phyloP scores from a whole-genome alignment of 2,113 vertebrate genomes.

The Sula dactylatra region DNA sequence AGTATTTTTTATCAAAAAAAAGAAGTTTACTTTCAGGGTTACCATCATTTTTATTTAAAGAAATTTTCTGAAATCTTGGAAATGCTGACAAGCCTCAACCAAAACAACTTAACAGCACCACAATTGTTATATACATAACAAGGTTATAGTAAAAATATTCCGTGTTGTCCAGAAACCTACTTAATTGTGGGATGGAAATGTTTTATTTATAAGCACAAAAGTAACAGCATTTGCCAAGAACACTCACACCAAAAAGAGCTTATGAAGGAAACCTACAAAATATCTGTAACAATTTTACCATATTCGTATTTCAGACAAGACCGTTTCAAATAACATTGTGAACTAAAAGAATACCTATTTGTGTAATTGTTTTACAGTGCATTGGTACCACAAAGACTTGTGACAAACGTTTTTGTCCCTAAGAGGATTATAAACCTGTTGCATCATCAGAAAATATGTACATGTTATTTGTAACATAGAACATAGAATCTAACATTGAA shows the following conservation, averaged over 20 bases:
- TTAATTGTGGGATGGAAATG: background rate
- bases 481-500: too few species aligned
- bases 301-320: background rate
- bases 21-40: background rate
- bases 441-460: background rate
- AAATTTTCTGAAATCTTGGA: background rate
- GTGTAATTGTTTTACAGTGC: background rate
- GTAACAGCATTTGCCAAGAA: background rate
- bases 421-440: background rate
- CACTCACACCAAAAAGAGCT: background rate
- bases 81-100: background rate
- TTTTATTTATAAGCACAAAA: background rate
- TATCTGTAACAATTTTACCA: background rate
- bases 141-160: background rate
- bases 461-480: too few species aligned
- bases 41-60: background rate
- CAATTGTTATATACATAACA: background rate
- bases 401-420: background rate
- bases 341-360: background rate
- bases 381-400: background rate
- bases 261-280: background rate
- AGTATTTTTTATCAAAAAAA: background rate
- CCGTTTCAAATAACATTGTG: background rate
- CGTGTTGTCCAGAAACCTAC: background rate
- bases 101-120: background rate